Conservation (phyloP, 2,797 vertebrate species). For the Gallinago stenura region DNA sequence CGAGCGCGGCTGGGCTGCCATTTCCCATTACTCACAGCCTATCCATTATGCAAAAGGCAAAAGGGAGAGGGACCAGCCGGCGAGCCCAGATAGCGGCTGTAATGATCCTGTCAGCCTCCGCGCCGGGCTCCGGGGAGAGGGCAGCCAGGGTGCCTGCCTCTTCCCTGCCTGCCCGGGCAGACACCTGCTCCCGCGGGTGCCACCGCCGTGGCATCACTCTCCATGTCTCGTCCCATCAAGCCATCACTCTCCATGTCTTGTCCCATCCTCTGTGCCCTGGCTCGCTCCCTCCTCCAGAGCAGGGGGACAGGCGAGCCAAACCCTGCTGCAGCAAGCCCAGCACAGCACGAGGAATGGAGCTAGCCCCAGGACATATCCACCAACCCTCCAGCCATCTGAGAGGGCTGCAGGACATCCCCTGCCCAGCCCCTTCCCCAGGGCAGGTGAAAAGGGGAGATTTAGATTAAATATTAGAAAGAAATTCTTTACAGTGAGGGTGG, state of each 20-base stretch:
- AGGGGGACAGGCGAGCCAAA: neutral
- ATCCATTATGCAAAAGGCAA: constrained; percentile 79
- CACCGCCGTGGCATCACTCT: neutral
- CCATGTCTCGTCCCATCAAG: rapidly evolving
- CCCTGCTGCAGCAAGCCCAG: neutral
- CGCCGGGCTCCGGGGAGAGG: neutral
- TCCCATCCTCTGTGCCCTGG: neutral
- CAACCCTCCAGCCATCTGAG: rapidly evolving
- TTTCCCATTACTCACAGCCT: constrained; percentile 80
- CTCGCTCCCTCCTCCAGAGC: rapidly evolving
- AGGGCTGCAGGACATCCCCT: neutral
- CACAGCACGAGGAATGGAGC: neutral
- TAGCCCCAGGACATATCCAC: neutral
- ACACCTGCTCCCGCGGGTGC: rapidly evolving
- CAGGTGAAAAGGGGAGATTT: neutral
- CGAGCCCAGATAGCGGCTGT: constrained; percentile 54
- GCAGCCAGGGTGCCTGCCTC: neutral
- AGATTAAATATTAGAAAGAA: too few relatives aligned
- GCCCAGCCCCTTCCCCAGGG: neutral
- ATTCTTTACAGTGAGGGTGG: too few relatives aligned
- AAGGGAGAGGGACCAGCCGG: constrained; percentile 44
- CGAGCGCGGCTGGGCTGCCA: constrained; percentile 74
- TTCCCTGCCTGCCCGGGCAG: neutral
- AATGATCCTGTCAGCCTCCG: constrained; percentile 60
- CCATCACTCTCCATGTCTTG: rapidly evolving